phyloP scores from a whole-genome alignment of 2,113 vertebrate species.

The Fregata magnificens region DNA sequence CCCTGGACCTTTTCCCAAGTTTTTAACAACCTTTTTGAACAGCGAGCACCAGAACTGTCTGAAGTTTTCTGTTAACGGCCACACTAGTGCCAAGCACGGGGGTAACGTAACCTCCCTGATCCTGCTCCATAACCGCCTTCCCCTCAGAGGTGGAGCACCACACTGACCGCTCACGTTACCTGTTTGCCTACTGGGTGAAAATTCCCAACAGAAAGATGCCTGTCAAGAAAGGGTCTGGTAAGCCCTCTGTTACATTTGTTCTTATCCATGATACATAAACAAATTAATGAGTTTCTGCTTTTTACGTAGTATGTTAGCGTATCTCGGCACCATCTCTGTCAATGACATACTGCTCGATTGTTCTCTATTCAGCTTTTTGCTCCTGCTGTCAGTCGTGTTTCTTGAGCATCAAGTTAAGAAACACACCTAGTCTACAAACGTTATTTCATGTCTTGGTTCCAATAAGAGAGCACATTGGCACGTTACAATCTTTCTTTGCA shows the following conservation, averaged over 20 bases:
- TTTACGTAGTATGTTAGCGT: accelerated
- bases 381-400: background rate
- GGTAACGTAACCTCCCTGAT: background rate
- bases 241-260: background rate
- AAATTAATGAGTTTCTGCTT: background rate
- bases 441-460: background rate
- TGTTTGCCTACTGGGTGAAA: background rate
- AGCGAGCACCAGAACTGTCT: background rate
- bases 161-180: background rate
- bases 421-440: background rate
- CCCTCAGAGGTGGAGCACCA: background rate
- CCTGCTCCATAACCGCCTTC: background rate
- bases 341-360: background rate
- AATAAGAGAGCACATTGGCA: background rate
- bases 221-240: background rate
- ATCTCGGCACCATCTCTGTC: background rate
- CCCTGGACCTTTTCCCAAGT: background rate
- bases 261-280: background rate
- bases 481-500: background rate
- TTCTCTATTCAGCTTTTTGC: background rate
- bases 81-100: accelerated
- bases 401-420: background rate
- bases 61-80: background rate
- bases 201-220: background rate
- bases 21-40: background rate